Evolutionary conservation across 2,797 vertebrate species (phyloP).

Genomic region (Bradypus variegatus): DNA sequence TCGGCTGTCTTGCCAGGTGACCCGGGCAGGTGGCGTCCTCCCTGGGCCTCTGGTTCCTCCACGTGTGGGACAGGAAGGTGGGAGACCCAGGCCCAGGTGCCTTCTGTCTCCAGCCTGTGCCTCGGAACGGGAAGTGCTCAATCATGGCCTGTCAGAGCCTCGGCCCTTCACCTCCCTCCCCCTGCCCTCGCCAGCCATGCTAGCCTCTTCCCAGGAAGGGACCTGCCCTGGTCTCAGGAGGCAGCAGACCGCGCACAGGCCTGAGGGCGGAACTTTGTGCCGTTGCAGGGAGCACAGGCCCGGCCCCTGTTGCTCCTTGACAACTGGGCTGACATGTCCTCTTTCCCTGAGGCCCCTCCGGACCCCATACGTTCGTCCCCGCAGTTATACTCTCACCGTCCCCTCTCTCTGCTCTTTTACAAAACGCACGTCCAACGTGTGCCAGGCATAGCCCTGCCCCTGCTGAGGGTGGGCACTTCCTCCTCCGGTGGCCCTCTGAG

Average conservation of each 20-base stretch:
- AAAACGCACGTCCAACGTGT: not conserved
- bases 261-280: too few relatives aligned
- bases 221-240: too few relatives aligned
- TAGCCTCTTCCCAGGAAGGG: not conserved
- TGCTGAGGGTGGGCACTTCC: not conserved
- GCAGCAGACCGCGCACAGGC: too few relatives aligned
- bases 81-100: not conserved
- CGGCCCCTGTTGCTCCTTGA: not conserved
- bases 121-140: not conserved
- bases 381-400: not conserved
- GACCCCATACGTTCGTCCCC: not conserved
- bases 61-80: not conserved
- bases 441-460: not conserved
- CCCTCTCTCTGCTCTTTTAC: not conserved
- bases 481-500: not conserved
- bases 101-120: not conserved
- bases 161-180: rapidly evolving
- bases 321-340: not conserved
- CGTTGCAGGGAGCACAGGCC: too few relatives aligned
- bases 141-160: not conserved
- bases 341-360: not conserved
- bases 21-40: not conserved
- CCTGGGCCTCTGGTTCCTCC: not conserved
- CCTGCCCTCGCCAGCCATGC: rapidly evolving
- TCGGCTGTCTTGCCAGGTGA: not conserved